These are phyloP conservation scores for Gymnorhina tibicen DNA, from an alignment of 2,113 vertebrate species.

Conservation along the genomic window DNA sequence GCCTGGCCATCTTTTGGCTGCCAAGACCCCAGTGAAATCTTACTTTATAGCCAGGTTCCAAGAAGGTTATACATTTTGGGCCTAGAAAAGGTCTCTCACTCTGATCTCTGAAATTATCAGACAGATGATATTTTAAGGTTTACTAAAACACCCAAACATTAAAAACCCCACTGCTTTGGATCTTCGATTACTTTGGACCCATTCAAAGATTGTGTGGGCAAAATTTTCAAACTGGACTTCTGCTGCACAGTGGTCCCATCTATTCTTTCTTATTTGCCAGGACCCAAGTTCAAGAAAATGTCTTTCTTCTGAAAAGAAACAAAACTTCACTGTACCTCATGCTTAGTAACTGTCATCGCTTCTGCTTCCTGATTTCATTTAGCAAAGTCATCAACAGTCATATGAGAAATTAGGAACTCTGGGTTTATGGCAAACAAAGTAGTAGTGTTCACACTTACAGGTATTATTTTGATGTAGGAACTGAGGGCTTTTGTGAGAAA, in stretches of 20 bases:
- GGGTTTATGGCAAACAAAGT: background rate
- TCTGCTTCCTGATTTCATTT: slow-evolving; percentile 22
- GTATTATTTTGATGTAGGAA: background rate
- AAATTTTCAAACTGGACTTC: background rate
- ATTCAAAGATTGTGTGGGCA: background rate
- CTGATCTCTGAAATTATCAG: background rate
- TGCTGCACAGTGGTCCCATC: background rate
- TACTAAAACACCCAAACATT: background rate
- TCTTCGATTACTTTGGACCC: background rate
- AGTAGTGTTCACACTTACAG: background rate
- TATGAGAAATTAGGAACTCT: background rate
- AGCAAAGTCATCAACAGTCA: background rate
- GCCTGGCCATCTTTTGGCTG: background rate
- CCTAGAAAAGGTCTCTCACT: background rate
- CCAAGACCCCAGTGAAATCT: background rate
- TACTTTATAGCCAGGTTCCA: background rate
- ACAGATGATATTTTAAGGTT: background rate
- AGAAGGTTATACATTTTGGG: background rate
- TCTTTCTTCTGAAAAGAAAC: background rate
- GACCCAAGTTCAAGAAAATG: background rate
- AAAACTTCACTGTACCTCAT: background rate
- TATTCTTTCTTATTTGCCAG: background rate
- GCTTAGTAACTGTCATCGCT: background rate
- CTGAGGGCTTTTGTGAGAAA: background rate
- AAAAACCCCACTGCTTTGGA: background rate